Evolutionary conservation across 1,140 invertebrate species (phyloP).

Genomic region (Sarcophaga bullata): DNA sequence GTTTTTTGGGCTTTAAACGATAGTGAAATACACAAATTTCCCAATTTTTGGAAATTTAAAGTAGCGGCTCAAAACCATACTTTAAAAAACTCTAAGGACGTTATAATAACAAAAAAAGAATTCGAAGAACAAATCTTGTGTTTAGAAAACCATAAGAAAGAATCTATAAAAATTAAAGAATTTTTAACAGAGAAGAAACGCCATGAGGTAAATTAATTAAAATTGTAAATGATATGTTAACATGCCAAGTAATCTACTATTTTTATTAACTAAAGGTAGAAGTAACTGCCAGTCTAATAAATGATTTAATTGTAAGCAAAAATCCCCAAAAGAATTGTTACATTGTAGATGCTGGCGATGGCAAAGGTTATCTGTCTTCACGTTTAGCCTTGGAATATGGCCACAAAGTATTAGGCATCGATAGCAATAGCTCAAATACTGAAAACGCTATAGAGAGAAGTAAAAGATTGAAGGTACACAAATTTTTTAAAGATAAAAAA

Average conservation of each 20-base stretch:
- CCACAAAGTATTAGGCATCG: constrained; percentile 81
- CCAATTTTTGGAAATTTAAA: constrained; percentile 56
- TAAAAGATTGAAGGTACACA: constrained; percentile 70
- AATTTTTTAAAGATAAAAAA: neutral
- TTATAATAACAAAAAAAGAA: constrained; percentile 61
- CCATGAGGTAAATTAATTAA: constrained; percentile 75
- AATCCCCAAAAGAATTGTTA: constrained; percentile 59
- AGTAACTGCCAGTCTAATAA: constrained; percentile 68
- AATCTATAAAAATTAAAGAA: constrained; percentile 67
- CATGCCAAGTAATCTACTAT: neutral
- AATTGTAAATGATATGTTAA: neutral
- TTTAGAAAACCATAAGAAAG: constrained; percentile 47
- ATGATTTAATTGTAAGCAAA: constrained; percentile 47
- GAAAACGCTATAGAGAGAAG: constrained; percentile 73
- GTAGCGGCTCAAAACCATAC: constrained; percentile 56
- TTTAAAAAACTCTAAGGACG: constrained; percentile 64
- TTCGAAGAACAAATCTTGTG: constrained; percentile 48
- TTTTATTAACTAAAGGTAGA: constrained; percentile 64
- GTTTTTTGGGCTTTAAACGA: constrained; percentile 50
- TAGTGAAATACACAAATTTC: constrained; percentile 42
- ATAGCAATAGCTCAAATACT: constrained; percentile 75
- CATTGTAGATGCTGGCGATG: constrained; percentile 86
- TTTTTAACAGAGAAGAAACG: constrained; percentile 85
- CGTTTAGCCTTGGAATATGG: constrained; percentile 76
- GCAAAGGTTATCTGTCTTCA: constrained; percentile 84